Percentiles rank a stretch among this genome's conserved stretches.
These are phyloP conservation scores for Hirtodrosophila histrioides DNA, from an alignment of 2,888 invertebrate species.

Conservation along the genomic window DNA sequence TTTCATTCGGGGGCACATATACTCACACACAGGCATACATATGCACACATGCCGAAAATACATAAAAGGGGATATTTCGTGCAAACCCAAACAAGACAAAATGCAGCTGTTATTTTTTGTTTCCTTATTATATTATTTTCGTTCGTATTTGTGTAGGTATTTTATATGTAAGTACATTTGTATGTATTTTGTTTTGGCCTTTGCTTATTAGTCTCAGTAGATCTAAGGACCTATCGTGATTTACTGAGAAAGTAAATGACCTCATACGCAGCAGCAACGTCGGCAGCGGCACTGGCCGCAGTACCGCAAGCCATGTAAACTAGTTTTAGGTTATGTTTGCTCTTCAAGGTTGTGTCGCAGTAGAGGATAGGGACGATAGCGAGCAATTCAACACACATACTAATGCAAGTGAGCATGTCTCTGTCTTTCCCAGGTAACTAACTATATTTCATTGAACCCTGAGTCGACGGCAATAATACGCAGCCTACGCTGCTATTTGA, in stretches of 20 bases:
- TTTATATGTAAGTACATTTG: no score
- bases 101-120: constrained; percentile 47
- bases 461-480: constrained; percentile 4
- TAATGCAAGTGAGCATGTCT: neutral
- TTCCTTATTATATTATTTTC: neutral
- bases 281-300: constrained; percentile 8
- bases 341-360: constrained; percentile 66
- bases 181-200: constrained; percentile 6
- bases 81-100: constrained; percentile 47
- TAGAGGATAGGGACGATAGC: constrained; percentile 24
- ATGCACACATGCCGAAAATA: constrained; percentile 31
- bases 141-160: no score
- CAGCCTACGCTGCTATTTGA: constrained; percentile 15
- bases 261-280: constrained; percentile 51
- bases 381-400: constrained; percentile 18
- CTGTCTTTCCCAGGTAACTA: constrained; percentile 27
- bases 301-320: constrained; percentile 36
- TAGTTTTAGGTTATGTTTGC: constrained; percentile 72
- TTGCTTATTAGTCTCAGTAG: constrained; percentile 14
- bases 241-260: constrained; percentile 69
- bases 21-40: constrained; percentile 12
- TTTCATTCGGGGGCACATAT: constrained; percentile 48
- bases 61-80: constrained; percentile 55
- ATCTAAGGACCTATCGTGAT: constrained; percentile 38
- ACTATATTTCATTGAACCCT: constrained; percentile 47